Evolutionary conservation across 1,140 invertebrate genomes (phyloP).

Genomic region (Bombus haemorrhoidalis): DNA sequence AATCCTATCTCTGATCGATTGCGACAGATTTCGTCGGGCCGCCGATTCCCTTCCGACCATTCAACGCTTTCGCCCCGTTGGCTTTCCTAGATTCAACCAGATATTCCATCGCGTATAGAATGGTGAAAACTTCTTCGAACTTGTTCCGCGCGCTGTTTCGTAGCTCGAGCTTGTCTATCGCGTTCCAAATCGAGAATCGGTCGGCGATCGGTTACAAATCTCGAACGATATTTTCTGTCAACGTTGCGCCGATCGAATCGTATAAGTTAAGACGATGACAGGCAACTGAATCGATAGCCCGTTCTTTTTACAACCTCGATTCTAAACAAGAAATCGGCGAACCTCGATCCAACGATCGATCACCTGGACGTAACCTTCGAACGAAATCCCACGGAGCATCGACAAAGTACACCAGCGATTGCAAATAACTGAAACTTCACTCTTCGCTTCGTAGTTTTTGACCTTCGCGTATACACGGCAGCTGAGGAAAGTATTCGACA

Average conservation of each 20-base stretch:
- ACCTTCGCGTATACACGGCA: neutral
- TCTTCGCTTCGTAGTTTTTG: neutral
- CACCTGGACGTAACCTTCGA: neutral
- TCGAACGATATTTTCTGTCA: neutral
- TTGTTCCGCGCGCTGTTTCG: neutral
- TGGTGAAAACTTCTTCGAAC: neutral
- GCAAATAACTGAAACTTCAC: neutral
- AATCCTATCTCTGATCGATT: constrained; percentile 61
- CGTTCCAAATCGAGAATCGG: constrained; percentile 9
- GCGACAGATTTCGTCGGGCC: constrained; percentile 58
- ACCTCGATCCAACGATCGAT: neutral
- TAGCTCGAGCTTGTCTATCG: neutral
- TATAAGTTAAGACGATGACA: neutral
- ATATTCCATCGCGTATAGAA: neutral
- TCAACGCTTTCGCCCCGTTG: constrained; percentile 47
- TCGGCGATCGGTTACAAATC: neutral
- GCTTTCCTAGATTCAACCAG: constrained; percentile 41
- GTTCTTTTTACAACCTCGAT: neutral
- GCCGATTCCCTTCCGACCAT: constrained; percentile 32
- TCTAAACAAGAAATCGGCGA: neutral
- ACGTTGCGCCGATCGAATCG: neutral
- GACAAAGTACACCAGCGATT: neutral
- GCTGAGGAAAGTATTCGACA: neutral
- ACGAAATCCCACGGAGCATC: neutral
- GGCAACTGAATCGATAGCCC: neutral